Evolutionary conservation across 2,797 vertebrate species (phyloP), one percentile per base, ranked within the genome.

Genomic region (Tragelaphus eurycerus): DNA sequence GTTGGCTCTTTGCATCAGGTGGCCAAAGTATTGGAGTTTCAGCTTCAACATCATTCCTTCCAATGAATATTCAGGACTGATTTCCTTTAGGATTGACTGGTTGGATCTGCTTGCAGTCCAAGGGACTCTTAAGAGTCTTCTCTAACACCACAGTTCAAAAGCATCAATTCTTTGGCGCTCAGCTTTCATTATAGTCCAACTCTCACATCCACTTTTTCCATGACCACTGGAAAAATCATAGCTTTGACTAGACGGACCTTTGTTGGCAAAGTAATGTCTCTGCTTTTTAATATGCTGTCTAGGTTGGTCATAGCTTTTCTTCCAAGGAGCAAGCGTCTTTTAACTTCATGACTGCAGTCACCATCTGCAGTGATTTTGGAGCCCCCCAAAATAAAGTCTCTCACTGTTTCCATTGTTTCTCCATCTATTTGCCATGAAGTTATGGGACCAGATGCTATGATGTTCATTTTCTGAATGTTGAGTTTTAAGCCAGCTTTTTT

Each of bases 111-210:
- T 21, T 67, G n/a, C 9, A 0, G 17, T 67, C 17, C 17, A 67
- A 67, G n/a, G 17, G 17, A 67, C n/a, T 67, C 64, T 67, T n/a
- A 67, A 21, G n/a, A 38, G 64, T 38, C 9, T 67, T 67, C 64
- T 34, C 64, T 17, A 67, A 38, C 9, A 67, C n/a, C 9, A 12
- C 64, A 67, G n/a, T 67, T 67, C n/a, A 38, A 21, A 34, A 38
- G 0, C n/a, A n/a, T n/a, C n/a, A n/a, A n/a, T 67, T 21, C 64
- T 38, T 67, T 0, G 0, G 9, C 0, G 0, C 10, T 67, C 17
- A 67, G 64, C n/a, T 34, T 34, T 34, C 64, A 34, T 34, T 34
- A 1, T 12, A 38, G n/a, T 38, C n/a, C n/a, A 38, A 38, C n/a
- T 34, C 64, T 67, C 17, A 67, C n/a, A 67, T 38, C n/a, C 9